A percentile compares a stretch with the other conserved stretches of the same genome.
Evolutionary conservation across 2,888 invertebrate genomes (phyloP).

Genomic region (Drosophila ustulata): DNA sequence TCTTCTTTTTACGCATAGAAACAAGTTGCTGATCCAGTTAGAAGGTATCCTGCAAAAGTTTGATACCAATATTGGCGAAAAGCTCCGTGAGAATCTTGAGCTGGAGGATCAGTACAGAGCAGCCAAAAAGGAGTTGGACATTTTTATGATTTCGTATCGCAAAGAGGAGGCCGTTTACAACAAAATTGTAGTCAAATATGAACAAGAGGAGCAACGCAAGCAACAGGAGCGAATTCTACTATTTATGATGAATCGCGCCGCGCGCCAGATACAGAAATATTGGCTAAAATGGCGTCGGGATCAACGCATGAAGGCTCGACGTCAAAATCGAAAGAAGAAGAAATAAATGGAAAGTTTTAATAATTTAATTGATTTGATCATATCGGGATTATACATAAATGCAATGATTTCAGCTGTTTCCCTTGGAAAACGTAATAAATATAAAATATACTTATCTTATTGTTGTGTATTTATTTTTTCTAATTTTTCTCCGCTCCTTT

Average conservation of each 20-base stretch:
- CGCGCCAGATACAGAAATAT: slow-evolving; percentile 78
- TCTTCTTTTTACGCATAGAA: slow-evolving; percentile 56
- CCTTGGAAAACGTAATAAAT: slow-evolving; percentile 7
- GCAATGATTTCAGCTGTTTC: not conserved
- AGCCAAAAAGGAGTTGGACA: slow-evolving; percentile 70
- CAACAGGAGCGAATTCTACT: slow-evolving; percentile 80
- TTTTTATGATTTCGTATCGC: slow-evolving; percentile 75
- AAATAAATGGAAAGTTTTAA: slow-evolving; percentile 35
- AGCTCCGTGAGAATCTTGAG: slow-evolving; percentile 73
- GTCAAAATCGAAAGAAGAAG: slow-evolving; percentile 53
- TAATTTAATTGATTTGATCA: not conserved
- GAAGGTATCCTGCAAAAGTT: slow-evolving; percentile 80
- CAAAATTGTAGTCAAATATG: slow-evolving; percentile 68
- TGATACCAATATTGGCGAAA: slow-evolving; percentile 81
- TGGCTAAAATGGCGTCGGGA: slow-evolving; percentile 78
- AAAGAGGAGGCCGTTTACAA: slow-evolving; percentile 78
- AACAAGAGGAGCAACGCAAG: slow-evolving; percentile 73
- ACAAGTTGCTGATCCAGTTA: slow-evolving; percentile 79
- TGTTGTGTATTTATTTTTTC: too few relatives aligned
- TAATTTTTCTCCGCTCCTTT: too few relatives aligned
- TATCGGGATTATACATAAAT: not conserved
- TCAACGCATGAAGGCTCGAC: slow-evolving; percentile 70
- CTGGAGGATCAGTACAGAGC: slow-evolving; percentile 71
- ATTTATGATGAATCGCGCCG: slow-evolving; percentile 84
- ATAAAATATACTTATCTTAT: slow-evolving; percentile 2